These are phyloP conservation scores for Eurystomus glaucurus DNA, from an alignment of 2,797 vertebrate species.

Conservation along the genomic window DNA sequence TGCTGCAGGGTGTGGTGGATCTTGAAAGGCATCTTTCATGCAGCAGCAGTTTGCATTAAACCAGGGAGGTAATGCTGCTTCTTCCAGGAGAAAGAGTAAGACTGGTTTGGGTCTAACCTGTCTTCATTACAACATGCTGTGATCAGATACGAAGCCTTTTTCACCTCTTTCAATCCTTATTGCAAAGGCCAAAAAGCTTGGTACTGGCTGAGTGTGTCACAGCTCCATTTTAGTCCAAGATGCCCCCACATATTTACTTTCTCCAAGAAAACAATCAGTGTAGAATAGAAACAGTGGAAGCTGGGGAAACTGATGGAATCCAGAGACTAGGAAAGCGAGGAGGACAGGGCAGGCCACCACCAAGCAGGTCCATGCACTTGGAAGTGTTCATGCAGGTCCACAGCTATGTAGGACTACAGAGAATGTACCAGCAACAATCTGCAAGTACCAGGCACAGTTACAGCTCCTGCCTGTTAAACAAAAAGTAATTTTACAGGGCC, in stretches of 20 bases:
- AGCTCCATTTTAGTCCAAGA: neutral
- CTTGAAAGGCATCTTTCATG: neutral
- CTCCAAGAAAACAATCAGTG: neutral
- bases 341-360: neutral
- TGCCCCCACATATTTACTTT: neutral
- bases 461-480: neutral
- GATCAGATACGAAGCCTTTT: neutral
- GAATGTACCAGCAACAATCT: rapidly evolving
- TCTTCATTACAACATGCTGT: rapidly evolving
- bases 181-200: neutral
- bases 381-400: neutral
- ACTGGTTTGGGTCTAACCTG: neutral
- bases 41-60: neutral
- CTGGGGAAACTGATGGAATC: neutral
- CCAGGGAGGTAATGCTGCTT: neutral
- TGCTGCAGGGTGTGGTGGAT: neutral
- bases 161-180: neutral
- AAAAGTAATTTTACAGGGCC: no score
- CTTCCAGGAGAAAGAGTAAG: neutral
- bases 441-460: rapidly evolving
- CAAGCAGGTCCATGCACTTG: neutral
- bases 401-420: neutral
- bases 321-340: neutral
- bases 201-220: neutral
- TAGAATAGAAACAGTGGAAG: neutral